Evolutionary conservation across 1,140 invertebrate species (phyloP), one percentile per base, ranked within the genome.

Genomic region (Teleopsis dalmanni): DNA sequence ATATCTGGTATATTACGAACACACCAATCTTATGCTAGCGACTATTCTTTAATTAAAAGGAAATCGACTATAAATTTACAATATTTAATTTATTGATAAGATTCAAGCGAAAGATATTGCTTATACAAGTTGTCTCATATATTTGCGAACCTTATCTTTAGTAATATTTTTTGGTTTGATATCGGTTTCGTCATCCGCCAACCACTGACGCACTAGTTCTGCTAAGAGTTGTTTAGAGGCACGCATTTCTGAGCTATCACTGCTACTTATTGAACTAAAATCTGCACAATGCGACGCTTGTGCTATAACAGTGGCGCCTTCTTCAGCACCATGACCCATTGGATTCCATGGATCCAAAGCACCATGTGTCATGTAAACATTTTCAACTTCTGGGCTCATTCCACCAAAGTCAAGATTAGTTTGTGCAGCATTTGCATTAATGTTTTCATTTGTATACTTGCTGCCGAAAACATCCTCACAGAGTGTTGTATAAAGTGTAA

Each of bases 221-320:
- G 75, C 69, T 11, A 83, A 73, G 9, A 60, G 64, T 47, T 72
- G 60, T 54, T 85, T 78, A 0, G 81, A 80, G n/a, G 73, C 63
- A 1, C 63, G 76, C 65, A 88, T 75, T 50, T 74, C 73, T 4
- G 72, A 70, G 3, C 70, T 72, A 53, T 87, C 84, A 3, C 57
- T 61, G 1, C 43, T 14, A 5, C 55, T 48, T 52, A 78, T 75
- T 8, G 75, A 71, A 51, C 76, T 75, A 73, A 88, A 80, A 70
- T 88, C 85, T 14, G 79, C 76, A 64, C 86, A 88, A 60, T 90
- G 87, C 1, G 86, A 67, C 34, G 54, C 51, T 36, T 58, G 31
- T 33, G 59, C 46, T 19, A 69, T 62, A 44, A 70, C 21, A 33
- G 76, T 74, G 10, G 79, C 78, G 25, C 76, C 76, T 8, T 81